These are phyloP conservation scores for Drosophila ambigua DNA, from an alignment of 1,140 invertebrate genomes.

Conservation along the genomic window DNA sequence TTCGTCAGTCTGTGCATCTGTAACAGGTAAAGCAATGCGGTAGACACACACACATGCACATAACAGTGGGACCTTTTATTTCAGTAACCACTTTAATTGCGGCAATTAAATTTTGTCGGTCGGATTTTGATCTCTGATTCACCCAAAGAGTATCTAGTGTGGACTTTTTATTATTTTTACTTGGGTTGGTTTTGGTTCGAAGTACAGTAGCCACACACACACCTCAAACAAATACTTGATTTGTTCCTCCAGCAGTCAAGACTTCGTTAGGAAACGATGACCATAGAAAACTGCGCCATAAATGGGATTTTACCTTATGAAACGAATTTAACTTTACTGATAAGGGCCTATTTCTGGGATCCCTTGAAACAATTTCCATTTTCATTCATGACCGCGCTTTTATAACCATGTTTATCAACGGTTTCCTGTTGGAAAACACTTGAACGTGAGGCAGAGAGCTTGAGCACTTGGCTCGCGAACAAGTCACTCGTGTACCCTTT, in stretches of 20 bases:
- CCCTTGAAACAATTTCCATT: not conserved
- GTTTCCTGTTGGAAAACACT: slow-evolving; percentile 19
- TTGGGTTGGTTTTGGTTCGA: slow-evolving; percentile 13
- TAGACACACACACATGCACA: not conserved
- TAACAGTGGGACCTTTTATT: slow-evolving; percentile 15
- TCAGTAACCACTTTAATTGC: slow-evolving; percentile 50
- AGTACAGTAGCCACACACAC: slow-evolving; percentile 20
- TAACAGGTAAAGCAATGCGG: slow-evolving; percentile 7
- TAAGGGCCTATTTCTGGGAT: not conserved
- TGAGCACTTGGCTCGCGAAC: slow-evolving; percentile 20
- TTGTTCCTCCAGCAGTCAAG: slow-evolving; percentile 16
- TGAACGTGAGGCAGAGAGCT: slow-evolving; percentile 31
- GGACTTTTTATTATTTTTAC: slow-evolving; percentile 27
- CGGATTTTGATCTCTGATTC: slow-evolving; percentile 38
- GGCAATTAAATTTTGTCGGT: slow-evolving; percentile 36
- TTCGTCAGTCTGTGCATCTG: slow-evolving; percentile 33
- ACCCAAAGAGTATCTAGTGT: slow-evolving; percentile 32
- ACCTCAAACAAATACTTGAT: slow-evolving; percentile 13
- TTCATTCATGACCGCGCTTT: slow-evolving; percentile 33
- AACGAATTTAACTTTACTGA: not conserved
- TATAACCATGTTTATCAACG: slow-evolving; percentile 24
- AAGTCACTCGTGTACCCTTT: not conserved
- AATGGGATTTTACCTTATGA: not conserved
- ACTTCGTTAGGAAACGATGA: not conserved
- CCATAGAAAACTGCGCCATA: not conserved